phyloP scores from a whole-genome alignment of 1,140 invertebrate genomes.

The Caenorhabditis elegans region WBcel235 BX284605.5:3609501-3610000 shows the following conservation, averaged over 20 bases:
- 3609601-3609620: conserved; percentile 48
- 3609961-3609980: neutral
- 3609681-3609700: conserved; percentile 29
- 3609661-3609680: neutral
- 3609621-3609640: conserved; percentile 49
- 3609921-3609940: conserved; percentile 18
- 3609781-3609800: conserved; percentile 34
- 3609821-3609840: conserved; percentile 20
- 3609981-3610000: no score
- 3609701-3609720: neutral
- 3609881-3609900: conserved; percentile 35
- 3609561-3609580: conserved; percentile 42
- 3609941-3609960: neutral
- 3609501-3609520: conserved; percentile 34
- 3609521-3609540: conserved; percentile 36
- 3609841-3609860: conserved; percentile 36
- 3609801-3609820: neutral
- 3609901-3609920: conserved; percentile 35
- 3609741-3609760: neutral
- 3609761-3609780: conserved; percentile 24
- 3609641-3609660: conserved; percentile 38
- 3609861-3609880: conserved; percentile 26
- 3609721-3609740: neutral
- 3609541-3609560: conserved; percentile 47
- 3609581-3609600: conserved; percentile 49